Conservation (phyloP, 2,888 invertebrate genomes). For the Ornithoptera priamus region DNA sequence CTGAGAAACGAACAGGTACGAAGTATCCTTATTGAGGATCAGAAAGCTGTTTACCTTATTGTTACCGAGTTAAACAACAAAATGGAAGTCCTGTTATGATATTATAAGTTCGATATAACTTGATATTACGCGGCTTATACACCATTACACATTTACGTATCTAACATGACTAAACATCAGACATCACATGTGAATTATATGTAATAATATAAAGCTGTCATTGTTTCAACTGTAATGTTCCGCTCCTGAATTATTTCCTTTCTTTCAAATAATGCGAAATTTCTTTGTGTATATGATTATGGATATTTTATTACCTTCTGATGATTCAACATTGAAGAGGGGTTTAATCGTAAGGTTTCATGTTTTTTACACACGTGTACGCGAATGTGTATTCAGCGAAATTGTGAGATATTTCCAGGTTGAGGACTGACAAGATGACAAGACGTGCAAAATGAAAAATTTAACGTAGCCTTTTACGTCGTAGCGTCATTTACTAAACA, state of each 20-base stretch:
- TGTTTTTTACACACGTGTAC: slow-evolving; percentile 16
- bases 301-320: slow-evolving; percentile 2
- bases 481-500: background rate
- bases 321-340: background rate
- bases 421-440: slow-evolving; percentile 23
- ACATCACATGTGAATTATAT: too few species aligned
- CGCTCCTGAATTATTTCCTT: too few species aligned
- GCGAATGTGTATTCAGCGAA: slow-evolving; percentile 21
- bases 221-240: too few species aligned
- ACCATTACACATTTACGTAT: background rate
- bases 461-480: background rate
- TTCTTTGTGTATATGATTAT: background rate
- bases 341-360: background rate
- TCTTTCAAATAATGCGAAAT: too few species aligned
- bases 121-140: background rate
- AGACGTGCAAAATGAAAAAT: slow-evolving; percentile 18
- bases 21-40: background rate
- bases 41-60: background rate
- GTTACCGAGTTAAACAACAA: background rate
- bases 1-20: background rate
- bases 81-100: background rate
- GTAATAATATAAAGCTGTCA: too few species aligned
- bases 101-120: background rate
- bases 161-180: slow-evolving; percentile 1
- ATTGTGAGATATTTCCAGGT: slow-evolving; percentile 13